Percentiles rank a stretch among this genome's conserved stretches.
phyloP scores from a whole-genome alignment of 2,888 invertebrate species.

The Hyposoter didymator region DNA sequence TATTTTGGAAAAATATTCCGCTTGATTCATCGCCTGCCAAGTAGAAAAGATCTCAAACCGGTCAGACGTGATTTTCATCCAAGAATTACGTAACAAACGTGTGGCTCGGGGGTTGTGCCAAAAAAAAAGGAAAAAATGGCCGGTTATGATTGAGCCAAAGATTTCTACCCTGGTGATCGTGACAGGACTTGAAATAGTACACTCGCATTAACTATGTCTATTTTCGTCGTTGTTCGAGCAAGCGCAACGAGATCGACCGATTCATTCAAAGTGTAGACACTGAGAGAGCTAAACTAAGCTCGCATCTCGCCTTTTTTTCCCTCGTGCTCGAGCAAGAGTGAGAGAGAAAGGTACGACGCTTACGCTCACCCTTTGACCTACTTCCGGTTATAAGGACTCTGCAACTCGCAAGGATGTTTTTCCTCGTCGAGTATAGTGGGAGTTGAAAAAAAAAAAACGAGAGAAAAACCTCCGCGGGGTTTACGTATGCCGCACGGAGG shows the following conservation, averaged over 20 bases:
- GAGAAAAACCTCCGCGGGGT: conserved; percentile 4
- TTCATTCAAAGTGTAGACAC: conserved; percentile 44
- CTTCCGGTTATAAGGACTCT: conserved; percentile 67
- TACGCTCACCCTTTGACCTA: conserved; percentile 72
- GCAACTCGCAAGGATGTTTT: conserved; percentile 59
- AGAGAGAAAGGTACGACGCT: conserved; percentile 57
- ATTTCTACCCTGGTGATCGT: conserved; percentile 37
- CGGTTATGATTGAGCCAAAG: conserved; percentile 45
- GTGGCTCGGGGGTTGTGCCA: conserved; percentile 13
- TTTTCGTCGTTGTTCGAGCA: conserved; percentile 21
- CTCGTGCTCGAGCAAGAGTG: conserved; percentile 10
- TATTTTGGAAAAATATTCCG: neutral
- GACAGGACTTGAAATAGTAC: conserved; percentile 38
- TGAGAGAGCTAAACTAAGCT: conserved; percentile 31
- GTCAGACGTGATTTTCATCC: conserved; percentile 52
- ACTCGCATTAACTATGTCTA: conserved; percentile 23
- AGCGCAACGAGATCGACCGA: conserved; percentile 48
- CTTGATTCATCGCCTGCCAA: neutral
- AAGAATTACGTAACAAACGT: conserved; percentile 16
- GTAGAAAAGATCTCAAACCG: conserved; percentile 32
- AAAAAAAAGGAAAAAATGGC: neutral
- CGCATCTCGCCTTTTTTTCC: conserved; percentile 19
- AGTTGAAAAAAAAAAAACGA: conserved; percentile 40
- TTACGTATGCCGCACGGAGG: neutral
- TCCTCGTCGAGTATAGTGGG: conserved; percentile 21